phyloP scores from a whole-genome alignment of 2,797 vertebrate species.

The Manis pentadactyla region DNA sequence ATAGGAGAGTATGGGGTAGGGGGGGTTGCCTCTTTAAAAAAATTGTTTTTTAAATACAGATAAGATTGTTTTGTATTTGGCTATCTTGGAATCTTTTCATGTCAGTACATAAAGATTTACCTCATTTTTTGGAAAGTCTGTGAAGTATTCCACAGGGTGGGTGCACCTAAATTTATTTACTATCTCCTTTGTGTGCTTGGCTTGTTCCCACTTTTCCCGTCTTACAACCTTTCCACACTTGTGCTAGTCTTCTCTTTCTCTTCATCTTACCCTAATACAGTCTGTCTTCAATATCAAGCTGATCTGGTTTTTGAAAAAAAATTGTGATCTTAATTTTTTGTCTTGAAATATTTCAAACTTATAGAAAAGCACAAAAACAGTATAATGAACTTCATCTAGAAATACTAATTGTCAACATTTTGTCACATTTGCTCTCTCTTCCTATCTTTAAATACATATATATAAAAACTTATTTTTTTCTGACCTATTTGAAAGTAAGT shows the following conservation, averaged over 20 bases:
- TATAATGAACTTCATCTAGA: background rate
- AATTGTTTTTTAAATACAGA: background rate
- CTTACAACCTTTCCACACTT: background rate
- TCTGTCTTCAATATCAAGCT: background rate
- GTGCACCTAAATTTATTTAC: background rate
- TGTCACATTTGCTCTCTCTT: background rate
- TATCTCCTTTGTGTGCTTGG: background rate
- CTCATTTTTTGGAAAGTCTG: background rate
- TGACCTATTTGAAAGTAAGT: background rate
- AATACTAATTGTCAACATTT: background rate
- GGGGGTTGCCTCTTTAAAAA: background rate
- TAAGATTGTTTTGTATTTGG: background rate
- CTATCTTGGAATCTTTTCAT: background rate
- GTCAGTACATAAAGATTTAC: background rate
- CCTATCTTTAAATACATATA: background rate
- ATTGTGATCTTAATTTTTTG: background rate
- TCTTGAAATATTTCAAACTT: slow-evolving; percentile 29
- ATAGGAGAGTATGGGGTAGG: background rate
- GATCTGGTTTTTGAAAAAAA: background rate
- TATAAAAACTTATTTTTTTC: background rate
- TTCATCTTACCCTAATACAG: background rate
- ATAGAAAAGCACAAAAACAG: background rate
- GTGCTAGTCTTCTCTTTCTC: background rate
- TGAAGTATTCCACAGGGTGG: background rate
- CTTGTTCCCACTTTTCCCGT: background rate